Evolutionary conservation across 2,888 invertebrate genomes (phyloP).

Genomic region (Rhodophaea formosa): DNA sequence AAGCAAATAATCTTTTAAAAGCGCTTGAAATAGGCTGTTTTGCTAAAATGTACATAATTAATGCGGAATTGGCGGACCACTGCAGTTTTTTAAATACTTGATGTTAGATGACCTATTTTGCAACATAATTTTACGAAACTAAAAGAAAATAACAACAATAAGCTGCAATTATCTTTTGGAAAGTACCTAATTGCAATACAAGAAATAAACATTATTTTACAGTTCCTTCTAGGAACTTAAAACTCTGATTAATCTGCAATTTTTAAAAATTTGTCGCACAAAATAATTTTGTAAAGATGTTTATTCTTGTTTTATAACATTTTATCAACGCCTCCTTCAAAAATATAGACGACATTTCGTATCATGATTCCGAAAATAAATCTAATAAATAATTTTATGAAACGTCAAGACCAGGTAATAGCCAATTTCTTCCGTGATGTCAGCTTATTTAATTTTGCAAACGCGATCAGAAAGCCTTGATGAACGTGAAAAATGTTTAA

Average conservation of each 20-base stretch:
- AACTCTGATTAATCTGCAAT: no score
- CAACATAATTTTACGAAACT: neutral
- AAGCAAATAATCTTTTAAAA: neutral
- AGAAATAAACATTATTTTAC: no score
- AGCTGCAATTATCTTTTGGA: no score
- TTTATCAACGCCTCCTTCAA: neutral
- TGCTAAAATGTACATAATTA: slow-evolving; percentile 48
- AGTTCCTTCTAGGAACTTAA: no score
- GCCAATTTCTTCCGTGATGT: slow-evolving; percentile 1
- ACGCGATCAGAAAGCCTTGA: neutral
- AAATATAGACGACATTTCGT: neutral
- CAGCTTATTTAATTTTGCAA: neutral
- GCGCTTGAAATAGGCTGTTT: slow-evolving; percentile 24
- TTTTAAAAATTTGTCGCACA: no score
- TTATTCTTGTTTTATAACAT: neutral
- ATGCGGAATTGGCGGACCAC: slow-evolving; percentile 60
- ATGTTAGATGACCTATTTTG: slow-evolving; percentile 19
- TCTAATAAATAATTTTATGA: neutral
- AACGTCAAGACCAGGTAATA: neutral
- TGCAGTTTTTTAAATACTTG: slow-evolving; percentile 41
- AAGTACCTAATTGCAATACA: no score
- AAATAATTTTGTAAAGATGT: no score
- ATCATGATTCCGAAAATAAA: neutral
- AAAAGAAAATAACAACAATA: no score
- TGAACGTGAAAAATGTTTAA: neutral